Base-by-base conservation (phyloP, 2,797 vertebrate genomes). In the Sternarchorhynchus goeldii region DNA sequence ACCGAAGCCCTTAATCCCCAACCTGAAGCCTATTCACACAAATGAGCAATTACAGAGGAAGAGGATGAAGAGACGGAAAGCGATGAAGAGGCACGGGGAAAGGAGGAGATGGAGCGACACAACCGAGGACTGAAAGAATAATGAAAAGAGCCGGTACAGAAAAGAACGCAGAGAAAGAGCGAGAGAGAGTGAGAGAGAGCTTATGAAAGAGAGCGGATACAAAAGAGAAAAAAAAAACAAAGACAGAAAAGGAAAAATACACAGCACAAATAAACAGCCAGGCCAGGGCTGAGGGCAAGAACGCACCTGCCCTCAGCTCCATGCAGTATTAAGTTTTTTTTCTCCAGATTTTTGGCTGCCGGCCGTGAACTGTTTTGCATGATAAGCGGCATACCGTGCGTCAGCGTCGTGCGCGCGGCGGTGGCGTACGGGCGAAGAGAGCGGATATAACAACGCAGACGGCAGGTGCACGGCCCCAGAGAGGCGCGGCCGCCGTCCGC, bases 31-130 rank as follows among this genome's bases (percentile, higher is more conserved):
- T 77, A 67, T 80, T 77, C 69, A 77, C 76, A 81, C 74, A 81
- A 81, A 81, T 68, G 63, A 73, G 69, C 79, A 81, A 81, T 81
- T 81, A 77, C 55, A 69, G 58, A 73, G 59, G 50, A 50, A 62
- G 16, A 58, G 66, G 55, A 56, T 4, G 29, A 73, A 66, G 70
- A 71, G 58, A 17, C n/a, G 21, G 64, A 57, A 2, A 5, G 16
- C n/a, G n/a, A 67, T 45, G 41, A 45, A 12, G 45, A 14, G 45
- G 45, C 6, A 14, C 2, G 2, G 3, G 45, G 45, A 50, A 50
- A 16, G n/a, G 57, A 18, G 58, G 56, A 63, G 25, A 32, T 70
- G 17, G 67, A 68, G 25, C 58, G 70, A 70, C 4, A 14, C 53
- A 41, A 7, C 2, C 50, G 57, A 59, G 68, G 70, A 69, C 53